Evolutionary conservation across 2,113 vertebrate genomes (phyloP).

Genomic region (Stomatorhinus ivindoensis): DNA sequence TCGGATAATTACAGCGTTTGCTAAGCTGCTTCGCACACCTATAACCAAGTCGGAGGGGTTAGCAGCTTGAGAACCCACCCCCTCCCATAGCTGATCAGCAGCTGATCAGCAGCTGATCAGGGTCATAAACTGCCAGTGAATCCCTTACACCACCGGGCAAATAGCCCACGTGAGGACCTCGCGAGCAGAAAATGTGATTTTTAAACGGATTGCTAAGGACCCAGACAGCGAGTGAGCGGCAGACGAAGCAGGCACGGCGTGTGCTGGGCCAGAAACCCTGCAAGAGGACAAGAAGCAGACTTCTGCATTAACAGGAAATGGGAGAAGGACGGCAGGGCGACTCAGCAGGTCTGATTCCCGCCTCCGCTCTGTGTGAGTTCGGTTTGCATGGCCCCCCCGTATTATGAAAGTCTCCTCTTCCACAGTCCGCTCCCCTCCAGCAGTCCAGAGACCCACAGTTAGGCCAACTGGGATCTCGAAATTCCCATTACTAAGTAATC

Average conservation of each 20-base stretch:
- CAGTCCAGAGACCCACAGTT: neutral
- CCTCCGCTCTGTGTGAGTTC: neutral
- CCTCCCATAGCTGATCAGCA: neutral
- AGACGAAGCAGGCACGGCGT: neutral
- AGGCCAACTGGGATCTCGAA: neutral
- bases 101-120: neutral
- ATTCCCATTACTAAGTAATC: neutral
- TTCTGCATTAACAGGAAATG: constrained; percentile 5
- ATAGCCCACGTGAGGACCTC: neutral
- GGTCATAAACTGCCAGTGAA: neutral
- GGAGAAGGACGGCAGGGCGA: neutral
- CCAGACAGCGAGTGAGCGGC: neutral
- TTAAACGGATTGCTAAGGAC: neutral
- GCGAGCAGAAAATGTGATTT: neutral
- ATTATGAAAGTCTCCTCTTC: neutral
- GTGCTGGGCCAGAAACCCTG: neutral
- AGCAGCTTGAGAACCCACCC: neutral
- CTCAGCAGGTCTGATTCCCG: neutral
- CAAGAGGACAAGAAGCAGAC: neutral
- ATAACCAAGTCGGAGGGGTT: neutral
- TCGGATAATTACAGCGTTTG: neutral
- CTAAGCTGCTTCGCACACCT: neutral
- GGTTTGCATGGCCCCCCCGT: neutral
- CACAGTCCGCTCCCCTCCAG: neutral
- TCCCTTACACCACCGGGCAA: neutral